Conservation (phyloP, 2,797 vertebrate genomes). For the Sternotherus odoratus region DNA sequence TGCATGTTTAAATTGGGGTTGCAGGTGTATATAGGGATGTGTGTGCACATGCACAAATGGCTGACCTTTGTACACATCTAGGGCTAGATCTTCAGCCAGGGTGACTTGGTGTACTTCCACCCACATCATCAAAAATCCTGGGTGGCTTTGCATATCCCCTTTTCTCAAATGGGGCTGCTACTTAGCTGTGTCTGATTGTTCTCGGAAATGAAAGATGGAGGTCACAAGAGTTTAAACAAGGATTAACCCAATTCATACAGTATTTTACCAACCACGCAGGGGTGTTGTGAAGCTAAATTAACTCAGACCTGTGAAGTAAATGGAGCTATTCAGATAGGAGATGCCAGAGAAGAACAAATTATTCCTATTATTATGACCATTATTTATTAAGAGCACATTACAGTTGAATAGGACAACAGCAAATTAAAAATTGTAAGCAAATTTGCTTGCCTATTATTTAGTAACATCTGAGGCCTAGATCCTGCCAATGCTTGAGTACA, state of each 20-base stretch:
- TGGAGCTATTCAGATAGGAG: constrained; percentile 27
- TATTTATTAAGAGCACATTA: constrained; percentile 49
- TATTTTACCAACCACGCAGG: neutral
- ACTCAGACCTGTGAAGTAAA: neutral
- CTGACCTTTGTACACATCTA: neutral
- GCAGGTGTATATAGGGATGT: too few relatives aligned
- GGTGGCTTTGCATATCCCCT: neutral
- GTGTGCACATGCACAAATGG: neutral
- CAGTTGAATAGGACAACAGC: constrained; percentile 40
- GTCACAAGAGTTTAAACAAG: neutral
- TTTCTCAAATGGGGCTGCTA: neutral
- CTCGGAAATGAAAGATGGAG: neutral
- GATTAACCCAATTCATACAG: neutral
- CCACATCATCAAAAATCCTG: neutral
- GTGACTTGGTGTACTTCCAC: neutral
- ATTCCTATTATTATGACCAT: constrained; percentile 45
- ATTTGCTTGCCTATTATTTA: constrained; percentile 44
- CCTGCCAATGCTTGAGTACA: neutral
- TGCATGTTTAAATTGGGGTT: too few relatives aligned
- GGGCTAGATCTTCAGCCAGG: neutral
- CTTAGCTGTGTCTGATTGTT: neutral
- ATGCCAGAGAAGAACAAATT: constrained; percentile 29
- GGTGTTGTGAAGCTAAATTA: neutral
- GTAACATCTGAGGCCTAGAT: constrained; percentile 22
- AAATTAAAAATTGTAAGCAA: constrained; percentile 63